phyloP scores from a whole-genome alignment of 2,888 invertebrate genomes.

The Leptogaster cylindrica region DNA sequence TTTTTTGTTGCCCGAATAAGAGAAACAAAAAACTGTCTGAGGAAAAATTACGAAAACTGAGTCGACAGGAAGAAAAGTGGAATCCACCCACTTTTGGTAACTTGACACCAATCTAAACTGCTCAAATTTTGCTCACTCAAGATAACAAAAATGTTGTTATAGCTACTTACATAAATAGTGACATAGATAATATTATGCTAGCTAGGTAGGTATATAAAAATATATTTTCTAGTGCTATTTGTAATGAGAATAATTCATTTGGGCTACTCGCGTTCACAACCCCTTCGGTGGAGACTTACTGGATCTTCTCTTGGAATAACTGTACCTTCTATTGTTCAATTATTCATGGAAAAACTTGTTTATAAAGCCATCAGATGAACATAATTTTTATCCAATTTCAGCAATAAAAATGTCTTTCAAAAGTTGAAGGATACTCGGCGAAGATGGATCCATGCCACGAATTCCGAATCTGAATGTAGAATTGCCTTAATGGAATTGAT shows the following conservation, averaged over 20 bases:
- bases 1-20: background rate
- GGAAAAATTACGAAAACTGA: too few relatives aligned
- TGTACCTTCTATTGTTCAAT: background rate
- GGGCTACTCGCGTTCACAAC: too few relatives aligned
- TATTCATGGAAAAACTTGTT: conserved; percentile 21
- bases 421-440: conserved; percentile 7
- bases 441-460: too few relatives aligned
- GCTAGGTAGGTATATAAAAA: too few relatives aligned
- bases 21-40: background rate
- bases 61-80: too few relatives aligned
- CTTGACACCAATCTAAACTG: conserved; percentile 59
- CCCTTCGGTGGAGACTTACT: too few relatives aligned
- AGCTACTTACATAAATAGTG: background rate
- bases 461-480: too few relatives aligned
- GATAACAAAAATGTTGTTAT: conserved; percentile 4
- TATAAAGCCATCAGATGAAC: background rate
- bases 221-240: too few relatives aligned
- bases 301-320: too few relatives aligned
- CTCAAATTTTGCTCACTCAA: conserved; percentile 41
- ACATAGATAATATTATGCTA: too few relatives aligned
- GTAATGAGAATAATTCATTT: too few relatives aligned
- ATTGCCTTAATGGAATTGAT: conserved; percentile 31
- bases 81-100: conserved; percentile 43
- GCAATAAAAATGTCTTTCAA: conserved; percentile 22
- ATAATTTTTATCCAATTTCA: conserved; percentile 28